A percentile compares a stretch with the other conserved stretches of the same genome.
Evolutionary conservation across 2,797 vertebrate genomes (phyloP).

Genomic region (Melanotaenia nigrans): DNA sequence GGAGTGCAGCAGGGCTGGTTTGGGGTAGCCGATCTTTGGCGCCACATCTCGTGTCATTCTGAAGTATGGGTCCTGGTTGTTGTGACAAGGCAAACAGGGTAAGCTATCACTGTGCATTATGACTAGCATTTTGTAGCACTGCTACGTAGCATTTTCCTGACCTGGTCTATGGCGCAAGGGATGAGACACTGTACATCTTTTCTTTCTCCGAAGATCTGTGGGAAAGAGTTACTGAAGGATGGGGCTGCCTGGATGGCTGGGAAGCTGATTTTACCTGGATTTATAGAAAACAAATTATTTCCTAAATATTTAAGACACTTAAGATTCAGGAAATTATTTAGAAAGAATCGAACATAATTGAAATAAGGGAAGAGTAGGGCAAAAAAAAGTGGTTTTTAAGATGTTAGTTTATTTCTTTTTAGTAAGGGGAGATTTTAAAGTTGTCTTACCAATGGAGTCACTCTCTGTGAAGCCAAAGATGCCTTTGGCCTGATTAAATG

Average conservation of each 20-base stretch:
- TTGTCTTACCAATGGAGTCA: slow-evolving; percentile 92
- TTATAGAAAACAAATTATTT: neutral
- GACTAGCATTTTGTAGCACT: neutral
- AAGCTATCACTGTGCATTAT: neutral
- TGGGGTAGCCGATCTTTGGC: slow-evolving; percentile 91
- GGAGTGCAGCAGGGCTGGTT: slow-evolving; percentile 95
- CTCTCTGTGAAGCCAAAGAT: slow-evolving; percentile 99
- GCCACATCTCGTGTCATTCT: slow-evolving; percentile 98
- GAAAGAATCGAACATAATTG: neutral
- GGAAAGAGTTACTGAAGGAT: slow-evolving; percentile 96
- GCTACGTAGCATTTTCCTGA: slow-evolving; percentile 45
- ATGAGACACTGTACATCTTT: slow-evolving; percentile 95
- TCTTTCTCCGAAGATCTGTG: slow-evolving; percentile 90
- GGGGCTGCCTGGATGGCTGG: slow-evolving; percentile 97
- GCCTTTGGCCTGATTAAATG: slow-evolving; percentile 98
- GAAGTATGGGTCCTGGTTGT: slow-evolving; percentile 93
- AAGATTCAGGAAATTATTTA: neutral
- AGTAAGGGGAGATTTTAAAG: neutral
- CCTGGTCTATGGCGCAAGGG: slow-evolving; percentile 98
- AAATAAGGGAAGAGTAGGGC: too few species aligned
- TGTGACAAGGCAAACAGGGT: neutral
- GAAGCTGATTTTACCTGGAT: slow-evolving; percentile 95
- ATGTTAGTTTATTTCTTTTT: neutral
- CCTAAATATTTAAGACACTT: neutral
- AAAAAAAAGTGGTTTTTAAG: neutral